phyloP scores from a whole-genome alignment of 1,140 invertebrate species.

The Eurosta solidaginis region DNA sequence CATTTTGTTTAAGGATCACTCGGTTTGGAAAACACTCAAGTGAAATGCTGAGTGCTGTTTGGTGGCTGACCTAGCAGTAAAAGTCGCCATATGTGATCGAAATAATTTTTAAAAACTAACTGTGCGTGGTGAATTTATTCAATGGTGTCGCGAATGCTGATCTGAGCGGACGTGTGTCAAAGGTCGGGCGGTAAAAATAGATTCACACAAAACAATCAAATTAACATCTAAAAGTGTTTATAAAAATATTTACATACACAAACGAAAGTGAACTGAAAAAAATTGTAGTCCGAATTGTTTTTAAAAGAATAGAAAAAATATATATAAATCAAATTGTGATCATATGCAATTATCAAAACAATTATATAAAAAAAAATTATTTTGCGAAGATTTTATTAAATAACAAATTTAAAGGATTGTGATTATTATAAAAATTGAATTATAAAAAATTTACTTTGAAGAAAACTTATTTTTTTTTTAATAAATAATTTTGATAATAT shows the following conservation, averaged over 20 bases:
- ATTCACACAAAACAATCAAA: not conserved
- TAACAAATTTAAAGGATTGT: too few relatives aligned
- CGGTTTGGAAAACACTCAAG: constrained; percentile 7
- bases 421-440: too few relatives aligned
- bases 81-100: not conserved
- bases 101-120: constrained; percentile 31
- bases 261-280: constrained; percentile 31
- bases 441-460: too few relatives aligned
- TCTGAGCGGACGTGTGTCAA: not conserved
- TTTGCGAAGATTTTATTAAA: not conserved
- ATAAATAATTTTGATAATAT: too few relatives aligned
- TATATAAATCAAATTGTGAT: too few relatives aligned
- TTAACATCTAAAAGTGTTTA: constrained; percentile 20
- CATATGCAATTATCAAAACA: constrained; percentile 15
- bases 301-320: too few relatives aligned
- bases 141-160: not conserved
- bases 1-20: constrained; percentile 5
- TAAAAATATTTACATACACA: too few relatives aligned
- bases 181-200: not conserved
- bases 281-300: constrained; percentile 31
- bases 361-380: not conserved
- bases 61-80: not conserved
- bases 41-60: not conserved
- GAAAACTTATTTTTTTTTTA: too few relatives aligned
- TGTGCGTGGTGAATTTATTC: constrained; percentile 28